phyloP scores from a whole-genome alignment of 1,140 invertebrate species.

The Phymastichus coffea region DNA sequence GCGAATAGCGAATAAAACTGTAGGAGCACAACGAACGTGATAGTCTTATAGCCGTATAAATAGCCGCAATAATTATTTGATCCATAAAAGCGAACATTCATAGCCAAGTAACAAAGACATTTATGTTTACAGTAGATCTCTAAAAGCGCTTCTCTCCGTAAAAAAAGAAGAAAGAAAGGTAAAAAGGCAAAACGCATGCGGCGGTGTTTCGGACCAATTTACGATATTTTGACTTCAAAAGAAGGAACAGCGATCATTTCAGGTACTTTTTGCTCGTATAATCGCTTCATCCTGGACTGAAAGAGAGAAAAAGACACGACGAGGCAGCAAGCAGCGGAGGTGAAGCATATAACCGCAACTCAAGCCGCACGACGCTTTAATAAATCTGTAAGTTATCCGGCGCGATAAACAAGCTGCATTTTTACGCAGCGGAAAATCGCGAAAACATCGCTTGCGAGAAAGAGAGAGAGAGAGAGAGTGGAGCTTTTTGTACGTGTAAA shows the following conservation, averaged over 20 bases:
- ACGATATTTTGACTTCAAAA: conserved; percentile 1
- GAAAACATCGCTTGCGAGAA: conserved; percentile 13
- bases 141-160: background rate
- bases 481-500: background rate
- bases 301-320: too few species aligned
- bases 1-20: too few species aligned
- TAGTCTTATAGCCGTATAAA: too few species aligned
- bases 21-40: too few species aligned
- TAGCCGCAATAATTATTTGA: too few species aligned
- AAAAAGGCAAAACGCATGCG: too few species aligned
- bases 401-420: conserved; percentile 22
- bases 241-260: background rate
- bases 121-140: background rate
- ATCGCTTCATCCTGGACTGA: conserved; percentile 27
- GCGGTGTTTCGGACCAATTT: too few species aligned
- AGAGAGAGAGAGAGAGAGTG: background rate
- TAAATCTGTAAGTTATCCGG: conserved; percentile 26
- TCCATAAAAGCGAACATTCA: too few species aligned
- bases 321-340: background rate
- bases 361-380: conserved; percentile 1
- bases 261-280: background rate
- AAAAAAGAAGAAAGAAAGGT: background rate
- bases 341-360: conserved; percentile 10
- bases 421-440: conserved; percentile 25
- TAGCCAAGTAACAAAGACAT: background rate